A percentile compares a stretch with the other conserved stretches of the same genome.
phyloP scores from a whole-genome alignment of 2,888 invertebrate species.

The Tenthredo livida region DNA sequence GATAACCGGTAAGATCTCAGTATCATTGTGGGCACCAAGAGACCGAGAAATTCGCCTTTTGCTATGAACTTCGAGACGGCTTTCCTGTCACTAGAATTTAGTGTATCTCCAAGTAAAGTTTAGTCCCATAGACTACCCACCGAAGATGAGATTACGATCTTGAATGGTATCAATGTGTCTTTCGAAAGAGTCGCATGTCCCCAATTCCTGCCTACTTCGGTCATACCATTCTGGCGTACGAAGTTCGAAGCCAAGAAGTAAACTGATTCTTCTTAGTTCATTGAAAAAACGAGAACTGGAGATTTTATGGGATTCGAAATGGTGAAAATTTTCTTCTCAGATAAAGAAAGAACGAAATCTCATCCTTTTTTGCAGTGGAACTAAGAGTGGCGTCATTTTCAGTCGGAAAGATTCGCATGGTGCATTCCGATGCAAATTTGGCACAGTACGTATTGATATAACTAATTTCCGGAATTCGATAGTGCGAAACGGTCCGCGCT shows the following conservation, averaged over 20 bases:
- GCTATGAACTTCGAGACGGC: constrained; percentile 6
- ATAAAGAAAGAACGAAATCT: too few species aligned
- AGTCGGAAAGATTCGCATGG: neutral
- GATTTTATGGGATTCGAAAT: too few species aligned
- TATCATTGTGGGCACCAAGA: neutral
- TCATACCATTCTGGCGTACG: neutral
- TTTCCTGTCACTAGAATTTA: constrained; percentile 35
- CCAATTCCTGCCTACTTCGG: neutral
- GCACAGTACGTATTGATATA: neutral
- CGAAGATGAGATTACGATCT: constrained; percentile 34
- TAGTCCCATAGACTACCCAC: neutral
- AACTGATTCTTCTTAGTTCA: neutral
- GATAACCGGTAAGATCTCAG: constrained; percentile 10
- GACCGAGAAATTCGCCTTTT: constrained; percentile 9
- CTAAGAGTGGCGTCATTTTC: too few species aligned
- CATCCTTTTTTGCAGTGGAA: too few species aligned
- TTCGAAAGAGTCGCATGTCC: constrained; percentile 24
- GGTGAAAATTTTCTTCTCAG: too few species aligned
- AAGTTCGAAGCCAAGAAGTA: neutral
- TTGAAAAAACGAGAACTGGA: too few species aligned
- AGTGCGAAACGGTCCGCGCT: neutral
- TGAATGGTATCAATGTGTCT: constrained; percentile 33
- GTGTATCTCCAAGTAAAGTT: constrained; percentile 24
- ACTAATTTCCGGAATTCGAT: constrained; percentile 9
- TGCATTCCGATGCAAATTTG: neutral